Evolutionary conservation across 1,140 invertebrate genomes (phyloP).

Genomic region (Rhopalosiphum padi): DNA sequence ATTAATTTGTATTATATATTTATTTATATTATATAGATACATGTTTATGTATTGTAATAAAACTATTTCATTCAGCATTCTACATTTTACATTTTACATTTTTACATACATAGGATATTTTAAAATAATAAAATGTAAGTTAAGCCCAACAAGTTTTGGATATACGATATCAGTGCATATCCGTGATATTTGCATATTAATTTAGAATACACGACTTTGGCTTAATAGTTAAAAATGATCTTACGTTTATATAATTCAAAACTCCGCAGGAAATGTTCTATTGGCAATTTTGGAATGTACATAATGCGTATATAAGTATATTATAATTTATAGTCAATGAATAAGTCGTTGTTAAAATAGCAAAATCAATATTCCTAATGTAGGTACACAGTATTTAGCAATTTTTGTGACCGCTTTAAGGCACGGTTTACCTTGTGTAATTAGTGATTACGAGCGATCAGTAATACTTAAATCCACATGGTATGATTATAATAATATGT

Average conservation of each 20-base stretch:
- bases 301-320: not conserved
- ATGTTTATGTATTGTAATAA: too few species aligned
- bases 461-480: not conserved
- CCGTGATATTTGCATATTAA: not conserved
- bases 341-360: not conserved
- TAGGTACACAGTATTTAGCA: not conserved
- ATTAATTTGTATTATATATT: not conserved
- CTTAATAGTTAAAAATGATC: not conserved
- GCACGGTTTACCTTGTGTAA: not conserved
- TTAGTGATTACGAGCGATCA: not conserved
- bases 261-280: not conserved
- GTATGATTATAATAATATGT: not conserved
- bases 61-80: not conserved
- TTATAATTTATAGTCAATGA: not conserved
- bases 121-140: not conserved
- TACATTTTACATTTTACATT: not conserved
- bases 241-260: constrained; percentile 4
- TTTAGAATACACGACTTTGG: not conserved
- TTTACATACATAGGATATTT: not conserved
- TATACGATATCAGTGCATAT: not conserved
- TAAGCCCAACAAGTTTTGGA: not conserved
- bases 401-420: constrained; percentile 3
- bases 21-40: too few species aligned
- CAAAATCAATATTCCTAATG: not conserved
- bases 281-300: not conserved